These are phyloP conservation scores for Hymenochirus boettgeri DNA, from an alignment of 2,113 vertebrate species.

Conservation along the genomic window DNA sequence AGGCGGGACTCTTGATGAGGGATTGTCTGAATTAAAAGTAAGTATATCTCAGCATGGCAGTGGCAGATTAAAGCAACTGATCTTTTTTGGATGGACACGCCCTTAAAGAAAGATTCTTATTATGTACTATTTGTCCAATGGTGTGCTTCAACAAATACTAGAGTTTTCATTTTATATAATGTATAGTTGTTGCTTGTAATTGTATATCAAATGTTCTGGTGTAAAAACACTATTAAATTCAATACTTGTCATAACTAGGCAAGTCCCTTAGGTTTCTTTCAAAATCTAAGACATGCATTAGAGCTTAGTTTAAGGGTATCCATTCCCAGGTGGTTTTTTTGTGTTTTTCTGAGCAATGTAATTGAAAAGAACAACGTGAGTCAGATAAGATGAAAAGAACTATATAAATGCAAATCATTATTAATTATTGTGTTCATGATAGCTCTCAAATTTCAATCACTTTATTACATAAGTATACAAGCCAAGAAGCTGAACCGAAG, in stretches of 20 bases:
- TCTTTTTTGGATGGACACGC: too few relatives aligned
- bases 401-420: constrained; percentile 44
- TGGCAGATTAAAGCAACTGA: too few relatives aligned
- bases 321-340: constrained; percentile 39
- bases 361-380: constrained; percentile 42
- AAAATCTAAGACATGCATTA: constrained; percentile 20
- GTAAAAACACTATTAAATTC: too few relatives aligned
- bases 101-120: too few relatives aligned
- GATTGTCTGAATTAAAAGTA: too few relatives aligned
- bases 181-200: too few relatives aligned
- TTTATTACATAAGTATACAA: constrained; percentile 36
- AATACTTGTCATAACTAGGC: constrained; percentile 11
- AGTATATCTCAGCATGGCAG: too few relatives aligned
- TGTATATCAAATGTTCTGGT: too few relatives aligned
- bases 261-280: constrained; percentile 1
- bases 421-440: constrained; percentile 44
- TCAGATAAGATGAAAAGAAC: constrained; percentile 44
- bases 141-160: too few relatives aligned
- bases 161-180: too few relatives aligned
- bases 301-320: constrained; percentile 35
- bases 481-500: constrained; percentile 27
- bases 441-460: constrained; percentile 40
- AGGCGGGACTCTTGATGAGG: too few relatives aligned
- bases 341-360: constrained; percentile 33
- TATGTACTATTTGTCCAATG: too few relatives aligned